These are phyloP conservation scores for Encarsia formosa DNA, from an alignment of 2,888 invertebrate genomes.

Conservation along the genomic window DNA sequence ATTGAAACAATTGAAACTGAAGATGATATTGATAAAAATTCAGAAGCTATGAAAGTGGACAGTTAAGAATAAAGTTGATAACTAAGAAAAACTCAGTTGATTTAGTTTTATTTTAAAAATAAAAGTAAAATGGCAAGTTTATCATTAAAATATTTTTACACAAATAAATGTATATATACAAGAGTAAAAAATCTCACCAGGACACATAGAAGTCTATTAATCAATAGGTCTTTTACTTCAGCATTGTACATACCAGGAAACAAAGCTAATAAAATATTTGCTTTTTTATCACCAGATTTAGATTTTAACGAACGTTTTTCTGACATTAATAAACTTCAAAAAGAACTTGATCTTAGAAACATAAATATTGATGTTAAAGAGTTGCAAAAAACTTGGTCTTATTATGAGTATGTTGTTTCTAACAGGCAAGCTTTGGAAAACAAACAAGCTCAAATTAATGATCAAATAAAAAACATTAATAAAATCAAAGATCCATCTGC, in stretches of 20 bases:
- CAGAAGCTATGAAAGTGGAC: slow-evolving; percentile 31
- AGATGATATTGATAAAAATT: slow-evolving; percentile 48
- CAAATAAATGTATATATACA: background rate
- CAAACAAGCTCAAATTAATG: slow-evolving; percentile 54
- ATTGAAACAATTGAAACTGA: slow-evolving; percentile 64
- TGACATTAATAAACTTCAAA: slow-evolving; percentile 53
- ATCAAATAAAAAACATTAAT: slow-evolving; percentile 52
- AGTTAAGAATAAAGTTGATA: too few relatives aligned
- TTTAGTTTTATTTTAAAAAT: background rate
- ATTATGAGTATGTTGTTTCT: slow-evolving; percentile 58
- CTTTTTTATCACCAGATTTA: slow-evolving; percentile 64
- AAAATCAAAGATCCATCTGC: slow-evolving; percentile 35
- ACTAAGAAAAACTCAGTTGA: too few relatives aligned
- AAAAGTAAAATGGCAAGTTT: slow-evolving; percentile 22
- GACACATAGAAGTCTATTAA: background rate
- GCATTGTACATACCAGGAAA: slow-evolving; percentile 66
- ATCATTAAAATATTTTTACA: background rate
- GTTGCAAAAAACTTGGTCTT: slow-evolving; percentile 60
- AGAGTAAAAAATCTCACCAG: background rate
- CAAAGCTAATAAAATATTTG: slow-evolving; percentile 66
- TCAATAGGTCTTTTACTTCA: slow-evolving; percentile 47
- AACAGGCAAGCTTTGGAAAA: slow-evolving; percentile 56
- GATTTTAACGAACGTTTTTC: slow-evolving; percentile 60
- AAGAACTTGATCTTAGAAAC: slow-evolving; percentile 58
- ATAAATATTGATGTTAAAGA: slow-evolving; percentile 56